A percentile compares a stretch with the other conserved stretches of the same genome.
Evolutionary conservation across 1,140 invertebrate species (phyloP).

Genomic region (Phymastichus coffea): DNA sequence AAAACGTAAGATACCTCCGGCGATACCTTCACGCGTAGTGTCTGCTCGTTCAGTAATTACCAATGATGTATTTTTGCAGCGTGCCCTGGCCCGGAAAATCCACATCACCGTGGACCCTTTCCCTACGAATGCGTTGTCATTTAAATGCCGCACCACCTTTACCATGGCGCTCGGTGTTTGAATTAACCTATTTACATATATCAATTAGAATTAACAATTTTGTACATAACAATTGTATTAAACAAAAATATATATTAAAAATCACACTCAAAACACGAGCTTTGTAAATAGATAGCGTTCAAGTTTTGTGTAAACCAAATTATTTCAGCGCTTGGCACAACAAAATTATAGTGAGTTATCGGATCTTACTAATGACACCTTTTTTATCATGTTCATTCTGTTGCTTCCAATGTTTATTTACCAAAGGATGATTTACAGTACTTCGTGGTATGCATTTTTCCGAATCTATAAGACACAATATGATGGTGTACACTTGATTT

Average conservation of each 20-base stretch:
- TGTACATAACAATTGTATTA: conserved; percentile 40
- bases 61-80: conserved; percentile 52
- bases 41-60: background rate
- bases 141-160: conserved; percentile 44
- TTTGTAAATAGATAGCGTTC: no score
- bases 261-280: background rate
- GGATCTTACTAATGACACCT: conserved; percentile 1
- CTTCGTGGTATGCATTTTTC: conserved; percentile 39
- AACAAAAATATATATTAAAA: conserved; percentile 13
- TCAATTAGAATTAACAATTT: conserved; percentile 21
- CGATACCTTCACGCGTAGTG: conserved; percentile 33
- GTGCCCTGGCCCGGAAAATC: conserved; percentile 56
- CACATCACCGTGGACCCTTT: conserved; percentile 55
- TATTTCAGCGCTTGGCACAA: conserved; percentile 13
- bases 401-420: conserved; percentile 54
- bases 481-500: conserved; percentile 35
- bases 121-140: conserved; percentile 72
- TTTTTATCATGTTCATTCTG: conserved; percentile 24
- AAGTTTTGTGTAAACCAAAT: conserved; percentile 11
- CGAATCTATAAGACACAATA: conserved; percentile 35
- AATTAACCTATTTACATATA: background rate
- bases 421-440: conserved; percentile 53
- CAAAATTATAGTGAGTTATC: background rate
- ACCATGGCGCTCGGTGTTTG: no score
- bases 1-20: conserved; percentile 56